A percentile compares a stretch with the other conserved stretches of the same genome.
Evolutionary conservation across 2,113 vertebrate species (phyloP).

Genomic region (Sterrhoptilus dennistouni): DNA sequence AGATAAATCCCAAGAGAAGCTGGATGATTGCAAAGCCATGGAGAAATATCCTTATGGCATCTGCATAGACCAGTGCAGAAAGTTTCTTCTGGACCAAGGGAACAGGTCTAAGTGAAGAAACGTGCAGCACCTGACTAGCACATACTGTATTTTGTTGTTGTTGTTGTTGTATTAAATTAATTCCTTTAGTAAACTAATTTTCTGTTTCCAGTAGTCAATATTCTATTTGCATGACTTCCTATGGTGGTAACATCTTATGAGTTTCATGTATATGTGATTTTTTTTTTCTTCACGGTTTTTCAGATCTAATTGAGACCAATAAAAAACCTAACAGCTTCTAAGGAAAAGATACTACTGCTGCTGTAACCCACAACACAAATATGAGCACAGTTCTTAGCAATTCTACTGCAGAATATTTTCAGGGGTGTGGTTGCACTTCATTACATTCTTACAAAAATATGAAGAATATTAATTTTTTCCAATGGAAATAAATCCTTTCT

Average conservation of each 20-base stretch:
- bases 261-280: not conserved
- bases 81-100: not conserved
- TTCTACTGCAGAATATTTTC: not conserved
- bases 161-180: not conserved
- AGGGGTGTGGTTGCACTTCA: not conserved
- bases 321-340: not conserved
- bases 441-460: not conserved
- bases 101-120: not conserved
- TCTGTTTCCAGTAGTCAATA: not conserved
- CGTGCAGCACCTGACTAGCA: not conserved
- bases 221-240: not conserved
- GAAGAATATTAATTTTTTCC: not conserved
- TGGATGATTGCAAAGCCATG: not conserved
- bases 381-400: not conserved
- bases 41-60: not conserved
- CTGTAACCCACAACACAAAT: not conserved
- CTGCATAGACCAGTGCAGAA: not conserved
- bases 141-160: not conserved
- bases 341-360: not conserved
- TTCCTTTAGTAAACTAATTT: not conserved
- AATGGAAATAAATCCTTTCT: not conserved
- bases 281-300: not conserved
- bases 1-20: not conserved
- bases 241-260: not conserved
- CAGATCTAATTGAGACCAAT: not conserved